Evolutionary conservation across 2,797 vertebrate species (phyloP).

Genomic region (Pangasius mekongensis): DNA sequence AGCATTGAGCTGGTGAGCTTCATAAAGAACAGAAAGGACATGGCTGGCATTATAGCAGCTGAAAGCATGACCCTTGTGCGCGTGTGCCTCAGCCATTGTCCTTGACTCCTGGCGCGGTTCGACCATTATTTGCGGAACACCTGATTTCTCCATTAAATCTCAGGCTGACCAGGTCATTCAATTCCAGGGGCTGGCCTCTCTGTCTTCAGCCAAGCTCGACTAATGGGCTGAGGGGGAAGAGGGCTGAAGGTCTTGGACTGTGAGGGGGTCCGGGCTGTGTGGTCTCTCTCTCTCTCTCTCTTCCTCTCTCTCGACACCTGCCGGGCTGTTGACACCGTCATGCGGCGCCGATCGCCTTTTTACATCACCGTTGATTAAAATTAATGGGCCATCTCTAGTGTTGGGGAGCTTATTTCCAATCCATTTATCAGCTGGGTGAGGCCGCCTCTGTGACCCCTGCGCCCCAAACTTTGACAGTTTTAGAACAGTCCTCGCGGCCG

Average conservation of each 20-base stretch:
- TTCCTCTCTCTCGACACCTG: slow-evolving; percentile 76
- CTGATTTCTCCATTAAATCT: slow-evolving; percentile 95
- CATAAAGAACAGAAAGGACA: slow-evolving; percentile 72
- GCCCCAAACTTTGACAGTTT: slow-evolving; percentile 83
- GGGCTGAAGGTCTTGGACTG: slow-evolving; percentile 61
- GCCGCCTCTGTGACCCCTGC: slow-evolving; percentile 79
- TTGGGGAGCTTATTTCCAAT: slow-evolving; percentile 93
- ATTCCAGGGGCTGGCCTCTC: slow-evolving; percentile 92
- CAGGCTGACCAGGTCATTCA: slow-evolving; percentile 96
- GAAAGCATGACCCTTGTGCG: slow-evolving; percentile 75
- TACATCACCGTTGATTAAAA: slow-evolving; percentile 98
- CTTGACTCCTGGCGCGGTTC: slow-evolving; percentile 89
- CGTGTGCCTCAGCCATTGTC: slow-evolving; percentile 83
- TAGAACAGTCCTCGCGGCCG: slow-evolving; percentile 78
- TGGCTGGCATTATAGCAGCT: slow-evolving; percentile 72
- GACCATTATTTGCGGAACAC: slow-evolving; percentile 86
- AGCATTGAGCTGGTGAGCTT: slow-evolving; percentile 61
- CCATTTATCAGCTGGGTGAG: slow-evolving; percentile 87
- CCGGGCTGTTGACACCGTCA: slow-evolving; percentile 91
- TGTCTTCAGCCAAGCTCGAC: slow-evolving; percentile 96
- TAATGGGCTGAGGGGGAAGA: slow-evolving; percentile 83
- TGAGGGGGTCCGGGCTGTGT: slow-evolving; percentile 64
- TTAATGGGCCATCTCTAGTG: slow-evolving; percentile 93
- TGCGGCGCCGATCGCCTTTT: slow-evolving; percentile 86
- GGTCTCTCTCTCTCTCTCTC: slow-evolving; percentile 71